Evolutionary conservation across 2,113 vertebrate species (phyloP).

Genomic region (Callocephalon fimbriatum): DNA sequence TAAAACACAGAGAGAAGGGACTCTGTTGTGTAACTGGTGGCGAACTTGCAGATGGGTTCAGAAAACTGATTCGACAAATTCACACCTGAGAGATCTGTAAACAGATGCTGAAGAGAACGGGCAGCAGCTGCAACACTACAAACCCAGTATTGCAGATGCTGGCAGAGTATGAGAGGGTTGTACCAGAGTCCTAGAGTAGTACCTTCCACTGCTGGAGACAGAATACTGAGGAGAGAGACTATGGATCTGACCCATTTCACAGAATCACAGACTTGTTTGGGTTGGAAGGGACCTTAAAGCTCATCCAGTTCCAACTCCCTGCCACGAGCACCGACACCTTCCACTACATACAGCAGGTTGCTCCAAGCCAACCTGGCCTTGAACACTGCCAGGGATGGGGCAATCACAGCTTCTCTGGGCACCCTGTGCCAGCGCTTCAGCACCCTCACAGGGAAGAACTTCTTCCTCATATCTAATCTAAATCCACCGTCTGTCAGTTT

Average conservation of each 20-base stretch:
- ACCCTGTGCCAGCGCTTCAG: neutral
- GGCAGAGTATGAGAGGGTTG: fast-evolving
- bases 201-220: neutral
- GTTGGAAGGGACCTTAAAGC: neutral
- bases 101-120: fast-evolving
- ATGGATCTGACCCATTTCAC: neutral
- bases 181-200: neutral
- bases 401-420: neutral
- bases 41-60: fast-evolving
- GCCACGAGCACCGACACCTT: neutral
- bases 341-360: neutral
- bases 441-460: neutral
- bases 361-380: neutral
- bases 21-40: neutral
- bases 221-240: neutral
- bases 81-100: fast-evolving
- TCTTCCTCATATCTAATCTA: neutral
- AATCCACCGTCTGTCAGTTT: neutral
- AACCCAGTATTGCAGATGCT: fast-evolving
- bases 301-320: neutral
- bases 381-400: neutral
- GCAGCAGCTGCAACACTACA: fast-evolving
- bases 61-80: neutral
- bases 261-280: neutral
- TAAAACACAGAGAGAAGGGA: fast-evolving